Conservation (phyloP, 2,113 vertebrate genomes). For the Coptodon bakossiorum region DNA sequence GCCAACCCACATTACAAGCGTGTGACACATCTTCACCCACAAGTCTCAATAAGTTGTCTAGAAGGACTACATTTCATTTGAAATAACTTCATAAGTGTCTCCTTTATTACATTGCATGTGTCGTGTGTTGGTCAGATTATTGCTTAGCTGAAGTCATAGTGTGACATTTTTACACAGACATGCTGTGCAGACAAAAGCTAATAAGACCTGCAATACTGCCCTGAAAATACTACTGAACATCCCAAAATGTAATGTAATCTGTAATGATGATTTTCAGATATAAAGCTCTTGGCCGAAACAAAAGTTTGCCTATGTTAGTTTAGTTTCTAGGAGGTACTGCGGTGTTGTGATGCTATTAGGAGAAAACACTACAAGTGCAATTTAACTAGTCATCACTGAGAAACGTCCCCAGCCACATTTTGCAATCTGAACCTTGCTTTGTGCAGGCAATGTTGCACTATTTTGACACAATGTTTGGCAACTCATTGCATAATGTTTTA, state of each 20-base stretch:
- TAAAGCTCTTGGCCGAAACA: background rate
- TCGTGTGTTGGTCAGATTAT: background rate
- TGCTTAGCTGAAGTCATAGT: background rate
- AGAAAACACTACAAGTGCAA: background rate
- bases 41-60: background rate
- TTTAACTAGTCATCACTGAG: background rate
- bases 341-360: background rate
- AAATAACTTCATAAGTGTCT: background rate
- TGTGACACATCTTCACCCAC: background rate
- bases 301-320: background rate
- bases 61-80: background rate
- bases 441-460: background rate
- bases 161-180: background rate
- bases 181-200: background rate
- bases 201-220: background rate
- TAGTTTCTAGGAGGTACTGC: background rate
- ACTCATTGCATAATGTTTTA: background rate
- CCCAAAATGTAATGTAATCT: background rate
- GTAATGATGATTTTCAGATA: background rate
- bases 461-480: background rate
- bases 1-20: conserved; percentile 3
- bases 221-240: background rate
- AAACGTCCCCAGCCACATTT: background rate
- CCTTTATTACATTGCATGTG: background rate
- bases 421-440: background rate